phyloP scores from a whole-genome alignment of 2,113 vertebrate species.

The Hydrolagus affinis region DNA sequence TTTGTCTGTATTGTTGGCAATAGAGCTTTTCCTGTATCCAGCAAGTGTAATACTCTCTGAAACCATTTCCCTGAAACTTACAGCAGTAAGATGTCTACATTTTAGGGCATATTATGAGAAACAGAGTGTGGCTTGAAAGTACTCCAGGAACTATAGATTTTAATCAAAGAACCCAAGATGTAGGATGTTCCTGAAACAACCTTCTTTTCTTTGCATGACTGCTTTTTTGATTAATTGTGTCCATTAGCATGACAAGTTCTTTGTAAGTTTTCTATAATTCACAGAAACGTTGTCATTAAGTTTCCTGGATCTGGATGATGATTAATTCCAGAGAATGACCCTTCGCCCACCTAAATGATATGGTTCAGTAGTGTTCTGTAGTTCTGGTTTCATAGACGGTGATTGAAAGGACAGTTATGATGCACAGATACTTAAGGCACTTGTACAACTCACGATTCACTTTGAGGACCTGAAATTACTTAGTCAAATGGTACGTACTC shows the following conservation, averaged over 20 bases:
- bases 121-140: constrained; percentile 14
- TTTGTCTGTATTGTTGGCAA: background rate
- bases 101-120: constrained; percentile 16
- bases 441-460: background rate
- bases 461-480: background rate
- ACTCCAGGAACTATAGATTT: constrained; percentile 10
- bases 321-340: constrained; percentile 14
- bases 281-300: background rate
- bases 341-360: constrained; percentile 15
- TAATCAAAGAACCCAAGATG: constrained; percentile 4
- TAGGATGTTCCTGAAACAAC: constrained; percentile 4
- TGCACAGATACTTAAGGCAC: background rate
- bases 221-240: background rate
- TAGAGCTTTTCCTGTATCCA: background rate
- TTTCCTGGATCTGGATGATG: constrained; percentile 9
- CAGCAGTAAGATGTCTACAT: background rate
- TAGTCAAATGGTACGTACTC: constrained; percentile 3
- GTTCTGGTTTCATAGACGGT: background rate
- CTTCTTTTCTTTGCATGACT: background rate
- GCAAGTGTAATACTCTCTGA: constrained; percentile 8
- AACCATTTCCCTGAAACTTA: constrained; percentile 5
- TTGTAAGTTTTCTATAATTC: constrained; percentile 13
- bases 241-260: background rate
- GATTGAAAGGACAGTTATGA: background rate
- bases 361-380: background rate